Base-by-base conservation (phyloP, 2,888 invertebrate species). In the Acrobasis consociella region DNA sequence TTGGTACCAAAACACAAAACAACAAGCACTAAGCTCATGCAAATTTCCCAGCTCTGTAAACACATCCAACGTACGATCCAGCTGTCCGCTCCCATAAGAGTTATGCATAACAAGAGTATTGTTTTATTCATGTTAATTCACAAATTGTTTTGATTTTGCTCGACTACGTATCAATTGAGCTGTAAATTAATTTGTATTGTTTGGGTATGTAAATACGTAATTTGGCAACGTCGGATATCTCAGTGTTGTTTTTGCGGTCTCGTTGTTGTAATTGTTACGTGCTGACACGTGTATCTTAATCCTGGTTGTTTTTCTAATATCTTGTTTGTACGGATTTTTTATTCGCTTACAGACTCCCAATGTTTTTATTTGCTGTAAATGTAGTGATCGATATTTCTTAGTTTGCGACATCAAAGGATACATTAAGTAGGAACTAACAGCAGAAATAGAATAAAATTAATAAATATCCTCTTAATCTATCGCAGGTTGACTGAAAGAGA, bases 21-120 rank as follows among this genome's bases (percentile, higher is more conserved):
- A 13, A 46, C 46, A 13, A 46, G 46, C 46, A n/a, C 46, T 46
- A 13, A 11, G 46, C n/a, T 46, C 46, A 46, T 46, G 46, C 10
- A 46, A 46, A 46, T 13, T 13, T 11, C 11, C 13, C 11, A 13
- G n/a, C 11, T n/a, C 46, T 79, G 79, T 76, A 80, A 82, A 78
- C 74, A 72, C 75, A 79, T 77, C 77, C 78, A 76, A 68, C 71
- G 72, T 73, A 53, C 49, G 69, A 17, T 56, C 56, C 86, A 86
- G 81, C 82, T 85, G 86, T 77, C 59, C 55, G 42, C 49, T 65
- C 65, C 61, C 65, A 65, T 51, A 62, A 50, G 53, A 65, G 62
- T 65, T 65, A 65, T 62, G 62, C 64, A 65, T 60, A 64, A 60
- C 62, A 64, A 60, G 37, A 55, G 55, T 31, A 55, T 67, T 67